These are phyloP conservation scores for Oceanites oceanicus DNA, from an alignment of 2,113 vertebrate genomes.

Conservation along the genomic window DNA sequence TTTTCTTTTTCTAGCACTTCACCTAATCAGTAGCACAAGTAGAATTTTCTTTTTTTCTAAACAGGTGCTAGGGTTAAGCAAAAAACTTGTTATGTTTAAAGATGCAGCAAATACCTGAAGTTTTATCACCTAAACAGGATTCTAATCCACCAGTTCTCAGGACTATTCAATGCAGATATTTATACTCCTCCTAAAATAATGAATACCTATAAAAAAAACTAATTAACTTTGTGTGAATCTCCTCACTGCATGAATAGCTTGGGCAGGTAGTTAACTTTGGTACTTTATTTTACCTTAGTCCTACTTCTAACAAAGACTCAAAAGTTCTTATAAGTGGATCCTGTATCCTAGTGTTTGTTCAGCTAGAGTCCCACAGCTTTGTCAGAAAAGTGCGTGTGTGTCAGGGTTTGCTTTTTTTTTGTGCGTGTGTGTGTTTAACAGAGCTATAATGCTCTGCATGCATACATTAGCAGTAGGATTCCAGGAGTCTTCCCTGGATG, in stretches of 20 bases:
- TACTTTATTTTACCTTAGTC: neutral
- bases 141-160: neutral
- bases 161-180: neutral
- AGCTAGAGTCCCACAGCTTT: neutral
- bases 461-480: neutral
- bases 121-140: neutral
- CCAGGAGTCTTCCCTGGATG: neutral
- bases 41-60: neutral
- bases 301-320: neutral
- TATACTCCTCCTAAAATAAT: neutral
- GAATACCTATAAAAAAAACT: neutral
- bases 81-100: neutral
- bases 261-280: neutral
- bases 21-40: neutral
- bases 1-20: neutral
- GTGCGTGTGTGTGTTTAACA: neutral
- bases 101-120: neutral
- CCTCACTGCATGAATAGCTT: neutral
- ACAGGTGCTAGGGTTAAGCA: neutral
- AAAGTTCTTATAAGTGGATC: neutral
- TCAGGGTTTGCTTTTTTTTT: neutral
- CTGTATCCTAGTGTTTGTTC: neutral
- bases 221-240: neutral
- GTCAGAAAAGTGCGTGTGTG: neutral
- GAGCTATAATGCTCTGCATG: accelerated